Evolutionary conservation across 23 tunicate genomes (phyloP), one percentile per base, ranked within the genome.

Genomic region (Ascidia mentula): DNA sequence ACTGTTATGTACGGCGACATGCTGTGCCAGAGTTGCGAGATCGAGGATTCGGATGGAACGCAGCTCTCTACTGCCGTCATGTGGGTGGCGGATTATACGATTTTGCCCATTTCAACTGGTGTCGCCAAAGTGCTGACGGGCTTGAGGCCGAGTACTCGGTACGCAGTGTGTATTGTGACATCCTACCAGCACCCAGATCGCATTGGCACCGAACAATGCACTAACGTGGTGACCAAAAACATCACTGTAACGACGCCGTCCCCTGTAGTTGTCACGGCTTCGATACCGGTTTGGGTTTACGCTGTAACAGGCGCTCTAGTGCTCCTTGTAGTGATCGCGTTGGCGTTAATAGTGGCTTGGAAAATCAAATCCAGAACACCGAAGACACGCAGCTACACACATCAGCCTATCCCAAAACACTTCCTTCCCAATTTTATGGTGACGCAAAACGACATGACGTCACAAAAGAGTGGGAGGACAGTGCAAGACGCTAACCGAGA

Each of bases 71-170:
- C 53, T n/a, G 91, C 91, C 71, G 60, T 45, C 37, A 34, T 80
- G 45, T 87, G 91, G 91, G 81, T 87, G 85, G 86, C 40, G 6
- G 78, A 81, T 40, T 87, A 87, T 85, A 87, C 85, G 39, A 76
- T 81, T 13, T 13, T 38, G 15, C 79, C 80, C 22, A 31, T 86
- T 42, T 22, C 60, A 7, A 45, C 87, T n/a, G 84, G 78, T 17
- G 75, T 22, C 20, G 38, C 77, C 28, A 40, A 13, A 22, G 73
- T 40, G 38, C 45, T 87, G 38, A 34, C 32, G 4, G 40, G 65
- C n/a, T 59, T 87, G 72, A 34, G 45, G 32, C 85, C 91, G 5
- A 45, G 38, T 45, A 87, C 85, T 17, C 39, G 60, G 20, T 81
- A 80, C 72, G 77, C 72, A 31, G 61, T 87, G 6, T 87, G 91